Conservation (phyloP, 2,113 vertebrate genomes). For the Alligator mississippiensis region DNA sequence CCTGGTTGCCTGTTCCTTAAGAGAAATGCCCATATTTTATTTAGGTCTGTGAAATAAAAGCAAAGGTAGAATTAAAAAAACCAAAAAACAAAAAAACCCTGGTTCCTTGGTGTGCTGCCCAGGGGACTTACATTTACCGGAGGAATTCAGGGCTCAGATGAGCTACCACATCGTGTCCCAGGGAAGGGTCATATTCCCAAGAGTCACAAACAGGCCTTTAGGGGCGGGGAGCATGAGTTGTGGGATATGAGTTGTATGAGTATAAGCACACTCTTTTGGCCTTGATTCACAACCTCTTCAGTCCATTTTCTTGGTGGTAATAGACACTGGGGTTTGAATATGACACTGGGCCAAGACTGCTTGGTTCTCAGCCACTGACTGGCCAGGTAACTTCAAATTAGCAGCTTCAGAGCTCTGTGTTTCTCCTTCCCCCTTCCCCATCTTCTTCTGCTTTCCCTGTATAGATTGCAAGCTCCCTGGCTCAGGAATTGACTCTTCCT, state of each 20-base stretch:
- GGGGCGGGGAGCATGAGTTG: background rate
- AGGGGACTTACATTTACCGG: background rate
- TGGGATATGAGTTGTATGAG: background rate
- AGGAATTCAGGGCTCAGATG: background rate
- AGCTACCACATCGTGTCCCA: too few relatives aligned
- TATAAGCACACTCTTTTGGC: background rate
- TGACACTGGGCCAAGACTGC: background rate
- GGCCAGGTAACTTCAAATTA: background rate
- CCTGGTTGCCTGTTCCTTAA: background rate
- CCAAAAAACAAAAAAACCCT: background rate
- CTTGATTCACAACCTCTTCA: background rate
- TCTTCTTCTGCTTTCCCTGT: background rate
- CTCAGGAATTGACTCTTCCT: background rate
- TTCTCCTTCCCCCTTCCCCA: too few relatives aligned
- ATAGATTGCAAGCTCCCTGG: background rate
- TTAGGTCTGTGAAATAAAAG: too few relatives aligned
- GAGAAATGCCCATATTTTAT: too few relatives aligned
- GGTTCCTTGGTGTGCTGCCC: background rate
- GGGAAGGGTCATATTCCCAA: background rate
- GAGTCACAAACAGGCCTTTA: background rate
- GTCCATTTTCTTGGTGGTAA: background rate
- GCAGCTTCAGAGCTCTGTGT: too few relatives aligned
- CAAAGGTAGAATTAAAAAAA: too few relatives aligned
- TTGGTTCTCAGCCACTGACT: background rate
- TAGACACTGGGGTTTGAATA: background rate